Conservation (phyloP, 2,113 vertebrate species). For the Edolisoma coerulescens region DNA sequence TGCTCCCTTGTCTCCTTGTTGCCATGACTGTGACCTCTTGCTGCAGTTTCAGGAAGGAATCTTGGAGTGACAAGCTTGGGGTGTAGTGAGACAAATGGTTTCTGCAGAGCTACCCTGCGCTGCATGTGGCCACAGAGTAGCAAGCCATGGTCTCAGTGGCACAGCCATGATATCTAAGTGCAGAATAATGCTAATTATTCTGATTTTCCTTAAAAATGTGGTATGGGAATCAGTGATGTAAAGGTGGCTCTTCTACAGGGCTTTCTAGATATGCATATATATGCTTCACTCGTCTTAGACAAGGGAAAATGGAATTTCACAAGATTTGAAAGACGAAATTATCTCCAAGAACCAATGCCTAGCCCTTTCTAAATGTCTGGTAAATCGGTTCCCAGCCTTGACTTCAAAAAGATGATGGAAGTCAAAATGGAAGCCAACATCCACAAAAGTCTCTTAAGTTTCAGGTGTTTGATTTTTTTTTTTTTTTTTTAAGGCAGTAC, state of each 20-base stretch:
- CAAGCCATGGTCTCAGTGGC: not conserved
- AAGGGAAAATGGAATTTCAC: not conserved
- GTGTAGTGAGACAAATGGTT: not conserved
- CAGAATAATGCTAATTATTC: not conserved
- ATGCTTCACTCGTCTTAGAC: not conserved
- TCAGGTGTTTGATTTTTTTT: not conserved
- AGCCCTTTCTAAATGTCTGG: not conserved
- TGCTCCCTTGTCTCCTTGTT: not conserved
- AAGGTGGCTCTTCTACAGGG: not conserved
- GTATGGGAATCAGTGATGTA: not conserved
- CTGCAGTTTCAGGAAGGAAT: not conserved
- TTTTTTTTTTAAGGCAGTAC: not conserved
- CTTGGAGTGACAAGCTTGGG: not conserved
- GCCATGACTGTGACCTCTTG: not conserved
- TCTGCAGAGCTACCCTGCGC: not conserved
- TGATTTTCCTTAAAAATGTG: not conserved
- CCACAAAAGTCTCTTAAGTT: not conserved
- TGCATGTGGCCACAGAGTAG: fast-evolving
- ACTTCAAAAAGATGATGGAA: not conserved
- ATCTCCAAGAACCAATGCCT: not conserved
- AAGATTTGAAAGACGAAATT: not conserved
- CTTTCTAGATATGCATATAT: not conserved
- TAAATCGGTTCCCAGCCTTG: not conserved
- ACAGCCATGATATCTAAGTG: not conserved
- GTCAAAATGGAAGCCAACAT: not conserved